Evolutionary conservation across 1,140 invertebrate species (phyloP).

Genomic region (Latrodectus geometricus): DNA sequence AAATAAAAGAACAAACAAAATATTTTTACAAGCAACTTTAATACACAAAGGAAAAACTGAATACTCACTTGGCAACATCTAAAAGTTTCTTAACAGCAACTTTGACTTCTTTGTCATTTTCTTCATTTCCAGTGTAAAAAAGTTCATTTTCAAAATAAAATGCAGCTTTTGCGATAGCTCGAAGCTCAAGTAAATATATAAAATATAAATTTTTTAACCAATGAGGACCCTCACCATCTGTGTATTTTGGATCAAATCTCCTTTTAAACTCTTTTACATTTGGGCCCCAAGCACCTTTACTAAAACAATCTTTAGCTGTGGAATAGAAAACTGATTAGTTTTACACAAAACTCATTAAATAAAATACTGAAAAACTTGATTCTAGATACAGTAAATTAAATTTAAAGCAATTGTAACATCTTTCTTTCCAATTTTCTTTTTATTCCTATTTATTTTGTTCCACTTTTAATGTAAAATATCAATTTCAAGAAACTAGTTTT

Average conservation of each 20-base stretch:
- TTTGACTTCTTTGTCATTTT: slow-evolving; percentile 88
- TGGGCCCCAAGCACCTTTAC: slow-evolving; percentile 84
- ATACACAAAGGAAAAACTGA: not conserved
- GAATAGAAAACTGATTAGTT: slow-evolving; percentile 14
- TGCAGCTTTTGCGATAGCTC: slow-evolving; percentile 93
- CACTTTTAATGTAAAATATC: no score
- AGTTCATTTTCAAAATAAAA: slow-evolving; percentile 89
- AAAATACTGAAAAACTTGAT: not conserved
- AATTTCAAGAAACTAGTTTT: no score
- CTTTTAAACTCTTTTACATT: slow-evolving; percentile 89
- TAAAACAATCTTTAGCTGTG: slow-evolving; percentile 67
- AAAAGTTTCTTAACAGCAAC: slow-evolving; percentile 87
- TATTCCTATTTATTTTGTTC: no score
- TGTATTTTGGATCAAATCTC: slow-evolving; percentile 89
- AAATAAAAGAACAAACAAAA: slow-evolving; percentile 59
- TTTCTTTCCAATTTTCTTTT: no score
- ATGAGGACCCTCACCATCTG: slow-evolving; percentile 87
- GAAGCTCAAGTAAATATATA: slow-evolving; percentile 89
- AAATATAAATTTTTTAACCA: slow-evolving; percentile 98
- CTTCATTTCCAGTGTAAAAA: slow-evolving; percentile 92
- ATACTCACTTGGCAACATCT: slow-evolving; percentile 76
- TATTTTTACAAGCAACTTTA: not conserved
- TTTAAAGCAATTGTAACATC: no score
- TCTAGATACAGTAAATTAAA: no score
- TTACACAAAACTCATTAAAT: not conserved